phyloP scores from a whole-genome alignment of 1,140 invertebrate species.

The Aricia agestis region DNA sequence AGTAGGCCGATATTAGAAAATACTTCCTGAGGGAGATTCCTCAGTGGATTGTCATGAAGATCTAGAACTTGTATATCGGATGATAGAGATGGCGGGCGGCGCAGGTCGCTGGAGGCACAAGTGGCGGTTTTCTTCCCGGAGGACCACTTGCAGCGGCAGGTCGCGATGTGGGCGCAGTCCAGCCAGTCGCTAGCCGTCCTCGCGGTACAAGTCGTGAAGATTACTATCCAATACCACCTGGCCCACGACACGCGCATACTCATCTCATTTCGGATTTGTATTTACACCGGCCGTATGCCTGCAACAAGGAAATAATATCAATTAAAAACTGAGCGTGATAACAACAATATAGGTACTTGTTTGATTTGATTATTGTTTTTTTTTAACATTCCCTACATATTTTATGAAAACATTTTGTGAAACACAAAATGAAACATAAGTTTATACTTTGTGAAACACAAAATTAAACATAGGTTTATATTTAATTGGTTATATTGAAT shows the following conservation, averaged over 20 bases:
- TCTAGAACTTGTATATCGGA: constrained; percentile 91
- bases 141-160: constrained; percentile 92
- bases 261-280: constrained; percentile 71
- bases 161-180: constrained; percentile 82
- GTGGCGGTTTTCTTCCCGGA: constrained; percentile 91
- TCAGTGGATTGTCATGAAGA: constrained; percentile 86
- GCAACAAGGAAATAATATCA: constrained; percentile 49
- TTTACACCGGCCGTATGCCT: constrained; percentile 68
- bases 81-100: constrained; percentile 85
- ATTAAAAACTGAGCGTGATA: background rate
- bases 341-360: no score
- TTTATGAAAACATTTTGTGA: no score
- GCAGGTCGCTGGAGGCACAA: constrained; percentile 85
- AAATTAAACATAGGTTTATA: no score
- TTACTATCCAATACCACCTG: constrained; percentile 72
- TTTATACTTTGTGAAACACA: no score
- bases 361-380: background rate
- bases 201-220: constrained; percentile 70
- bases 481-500: no score
- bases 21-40: constrained; percentile 85
- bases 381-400: no score
- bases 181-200: constrained; percentile 83
- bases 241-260: constrained; percentile 73
- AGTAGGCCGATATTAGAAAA: constrained; percentile 87
- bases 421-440: no score